Base-by-base conservation (phyloP, 2,113 vertebrate species). In the Erythrolamprus reginae region DNA sequence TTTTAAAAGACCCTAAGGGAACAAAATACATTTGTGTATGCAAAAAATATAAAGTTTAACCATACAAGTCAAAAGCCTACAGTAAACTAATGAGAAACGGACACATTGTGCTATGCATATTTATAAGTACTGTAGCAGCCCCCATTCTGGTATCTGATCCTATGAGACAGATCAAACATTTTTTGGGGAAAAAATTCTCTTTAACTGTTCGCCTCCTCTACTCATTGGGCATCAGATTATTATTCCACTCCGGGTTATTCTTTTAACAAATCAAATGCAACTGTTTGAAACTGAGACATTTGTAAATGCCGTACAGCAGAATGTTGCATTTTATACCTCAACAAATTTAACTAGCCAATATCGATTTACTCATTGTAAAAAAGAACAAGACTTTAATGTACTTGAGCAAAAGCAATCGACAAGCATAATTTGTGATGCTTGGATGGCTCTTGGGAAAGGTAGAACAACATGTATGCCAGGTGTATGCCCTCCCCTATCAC, bases 281-380 rank as follows among this genome's bases (percentile, higher is more conserved):
- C 33, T 19, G 84, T 89, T 87, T 17, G 88, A 2, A 15, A 23
- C 28, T 28, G 42, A 92, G 19, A 91, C 0, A 0, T 0, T 82
- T 89, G 87, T 45, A 5, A 58, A 77, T 84, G 13, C 53, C 9
- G 2, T 84, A 13, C 58, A 13, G 2, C 53, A 7, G 0, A 51
- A n/a, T 93, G 10, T 13, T 89, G 55, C 70, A 77, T 90, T 92
- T 82, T 90, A 89, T 51, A 0, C 23, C 91, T 86, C 19, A 93
- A 86, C 0, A 77, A 92, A 84, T 88, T 82, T 88, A 77, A 89
- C 90, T 23, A 89, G 1, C 6, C 85, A 91, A 91, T 87, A 17
- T 56, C 89, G 53, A 8, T 92, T 91, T 61, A 28, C 15, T 3
- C 4, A 47, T 23, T 4, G 5, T 56, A 65, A 90, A 94, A 90